Percentiles rank a stretch among this genome's conserved stretches.
phyloP scores from a whole-genome alignment of 1,140 invertebrate genomes.

The Trichonephila clavata region DNA sequence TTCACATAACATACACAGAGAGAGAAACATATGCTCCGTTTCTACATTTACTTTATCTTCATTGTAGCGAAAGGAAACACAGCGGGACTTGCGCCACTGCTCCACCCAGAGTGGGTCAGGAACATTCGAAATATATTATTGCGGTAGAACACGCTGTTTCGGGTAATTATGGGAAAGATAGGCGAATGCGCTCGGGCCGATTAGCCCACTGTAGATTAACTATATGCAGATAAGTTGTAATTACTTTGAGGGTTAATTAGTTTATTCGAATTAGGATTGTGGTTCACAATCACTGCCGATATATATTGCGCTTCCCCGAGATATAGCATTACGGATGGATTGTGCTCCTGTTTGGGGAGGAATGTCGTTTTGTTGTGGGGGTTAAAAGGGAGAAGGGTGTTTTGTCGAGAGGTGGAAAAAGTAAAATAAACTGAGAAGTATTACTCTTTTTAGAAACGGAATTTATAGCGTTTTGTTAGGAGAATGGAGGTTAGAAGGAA shows the following conservation, averaged over 20 bases:
- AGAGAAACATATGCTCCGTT: too few species aligned
- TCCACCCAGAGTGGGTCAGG: neutral
- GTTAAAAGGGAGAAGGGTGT: neutral
- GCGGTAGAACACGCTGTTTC: conserved; percentile 53
- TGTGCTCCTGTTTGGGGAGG: neutral
- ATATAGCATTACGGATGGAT: conserved; percentile 26
- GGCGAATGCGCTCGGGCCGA: conserved; percentile 37
- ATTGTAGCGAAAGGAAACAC: conserved; percentile 11
- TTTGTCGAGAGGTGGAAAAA: neutral
- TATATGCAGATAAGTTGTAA: conserved; percentile 73
- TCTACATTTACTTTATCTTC: conserved; percentile 23
- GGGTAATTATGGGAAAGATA: conserved; percentile 70
- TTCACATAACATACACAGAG: neutral
- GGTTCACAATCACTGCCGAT: conserved; percentile 61
- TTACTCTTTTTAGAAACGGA: too few species aligned
- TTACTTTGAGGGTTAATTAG: conserved; percentile 69
- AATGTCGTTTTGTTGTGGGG: neutral
- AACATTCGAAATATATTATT: conserved; percentile 55
- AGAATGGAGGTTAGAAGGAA: too few species aligned
- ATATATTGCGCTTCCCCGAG: conserved; percentile 30
- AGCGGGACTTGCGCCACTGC: conserved; percentile 19
- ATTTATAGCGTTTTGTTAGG: too few species aligned
- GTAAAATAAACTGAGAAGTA: neutral
- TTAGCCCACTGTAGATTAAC: conserved; percentile 65
- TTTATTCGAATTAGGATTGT: conserved; percentile 69